These are phyloP conservation scores for Tinea trinotella DNA, from an alignment of 2,888 invertebrate genomes.

Conservation along the genomic window DNA sequence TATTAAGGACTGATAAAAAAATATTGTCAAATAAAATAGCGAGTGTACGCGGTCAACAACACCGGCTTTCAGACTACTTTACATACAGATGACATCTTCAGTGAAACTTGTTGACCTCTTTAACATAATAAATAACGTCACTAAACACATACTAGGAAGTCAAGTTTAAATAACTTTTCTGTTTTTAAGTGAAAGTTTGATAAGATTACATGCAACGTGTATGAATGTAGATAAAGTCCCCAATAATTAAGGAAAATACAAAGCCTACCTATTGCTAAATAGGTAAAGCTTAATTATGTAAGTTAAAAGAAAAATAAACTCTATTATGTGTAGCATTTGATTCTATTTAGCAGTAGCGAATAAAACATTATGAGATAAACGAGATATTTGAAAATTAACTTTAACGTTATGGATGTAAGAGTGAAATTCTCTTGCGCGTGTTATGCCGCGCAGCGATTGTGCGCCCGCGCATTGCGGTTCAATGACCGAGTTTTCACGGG, in stretches of 20 bases:
- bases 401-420: conserved; percentile 46
- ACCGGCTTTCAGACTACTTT: conserved; percentile 4
- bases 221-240: background rate
- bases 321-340: conserved; percentile 2
- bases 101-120: conserved; percentile 17
- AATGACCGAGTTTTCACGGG: conserved; percentile 72
- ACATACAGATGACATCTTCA: conserved; percentile 14
- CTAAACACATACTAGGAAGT: background rate
- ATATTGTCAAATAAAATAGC: background rate
- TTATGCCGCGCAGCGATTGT: conserved; percentile 8
- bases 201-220: conserved; percentile 1
- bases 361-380: background rate
- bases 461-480: conserved; percentile 51
- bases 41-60: background rate
- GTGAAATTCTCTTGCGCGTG: conserved; percentile 43
- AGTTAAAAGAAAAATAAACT: background rate
- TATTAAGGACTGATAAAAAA: background rate
- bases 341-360: conserved; percentile 12
- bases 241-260: background rate
- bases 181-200: conserved; percentile 15
- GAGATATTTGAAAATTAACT: conserved; percentile 25
- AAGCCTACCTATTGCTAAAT: background rate
- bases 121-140: conserved; percentile 11
- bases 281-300: background rate
- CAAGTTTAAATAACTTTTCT: conserved; percentile 13